Evolutionary conservation across 2,113 vertebrate species (phyloP), one percentile per base, ranked within the genome.

Genomic region (Hippolais icterina): DNA sequence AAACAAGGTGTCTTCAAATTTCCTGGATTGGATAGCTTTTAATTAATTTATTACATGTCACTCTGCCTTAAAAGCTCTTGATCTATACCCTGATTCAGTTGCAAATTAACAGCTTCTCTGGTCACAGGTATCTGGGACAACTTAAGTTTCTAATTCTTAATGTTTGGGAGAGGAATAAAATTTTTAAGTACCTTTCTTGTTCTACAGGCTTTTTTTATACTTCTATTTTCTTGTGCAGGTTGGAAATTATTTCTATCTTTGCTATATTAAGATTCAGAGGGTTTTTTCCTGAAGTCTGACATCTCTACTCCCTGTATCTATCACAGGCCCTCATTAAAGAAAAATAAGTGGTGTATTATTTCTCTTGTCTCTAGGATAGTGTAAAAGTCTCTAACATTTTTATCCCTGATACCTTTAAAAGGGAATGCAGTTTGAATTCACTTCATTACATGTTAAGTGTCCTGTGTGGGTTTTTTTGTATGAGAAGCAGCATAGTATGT

Each of bases 401-500:
- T 57, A 54, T 25, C 23, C 12, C 25, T 87, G 15, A 31, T 76
- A 2, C 27, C 13, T 76, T 84, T 64, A 61, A 64, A 71, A 75
- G 21, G 23, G 23, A 95, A 37, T 65, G 57, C 14, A 60, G 5
- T 66, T 91, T 81, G 42, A 81, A 52, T 93, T 93, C 15, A 64
- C 28, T 60, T 49, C 14, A 19, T 82, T 80, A 50, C 21, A 4
- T 69, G 22, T 69, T 66, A 69, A 57, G 27, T 41, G 35, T 72
- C 35, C 28, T 80, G 1, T 5, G 1, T 49, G 39, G 6, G 0
- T 0, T n/a, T 70, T 81, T 59, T 61, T 74, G 24, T 71, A 33
- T 27, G 11, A 84, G 71, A 64, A 87, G 28, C 53, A 80, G 23
- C 35, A 75, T 82, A 35, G 3, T 70, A 31, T 42, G 37, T 74